Conservation (phyloP, 2,888 invertebrate genomes). For the Cerceris ruficornis region DNA sequence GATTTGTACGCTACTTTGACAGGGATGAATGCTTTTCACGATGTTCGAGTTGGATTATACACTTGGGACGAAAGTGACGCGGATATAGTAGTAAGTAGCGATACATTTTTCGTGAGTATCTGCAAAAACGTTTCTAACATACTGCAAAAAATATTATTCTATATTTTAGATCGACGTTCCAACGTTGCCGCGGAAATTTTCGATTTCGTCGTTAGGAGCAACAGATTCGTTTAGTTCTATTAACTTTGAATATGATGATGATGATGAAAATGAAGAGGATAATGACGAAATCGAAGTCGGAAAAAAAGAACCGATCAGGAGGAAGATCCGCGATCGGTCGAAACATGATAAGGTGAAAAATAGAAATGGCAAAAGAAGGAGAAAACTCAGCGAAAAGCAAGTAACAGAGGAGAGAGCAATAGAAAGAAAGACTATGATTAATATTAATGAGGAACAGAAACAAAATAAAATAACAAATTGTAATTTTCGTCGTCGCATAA, state of each 20-base stretch:
- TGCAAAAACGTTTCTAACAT: no score
- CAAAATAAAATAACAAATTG: background rate
- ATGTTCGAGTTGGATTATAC: background rate
- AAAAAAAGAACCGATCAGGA: background rate
- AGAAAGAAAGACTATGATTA: no score
- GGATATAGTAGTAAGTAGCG: constrained; percentile 5
- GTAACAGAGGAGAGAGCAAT: no score
- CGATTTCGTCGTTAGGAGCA: no score
- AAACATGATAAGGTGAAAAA: background rate
- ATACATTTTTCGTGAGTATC: no score
- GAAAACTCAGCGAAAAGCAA: no score
- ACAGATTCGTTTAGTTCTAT: no score
- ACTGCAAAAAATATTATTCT: no score
- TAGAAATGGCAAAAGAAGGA: background rate
- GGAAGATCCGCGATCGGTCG: background rate
- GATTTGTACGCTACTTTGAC: constrained; percentile 55
- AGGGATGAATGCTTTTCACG: constrained; percentile 44
- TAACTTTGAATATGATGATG: background rate
- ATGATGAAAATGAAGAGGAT: background rate
- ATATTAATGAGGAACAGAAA: background rate
- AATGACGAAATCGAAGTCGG: background rate
- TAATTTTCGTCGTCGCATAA: no score
- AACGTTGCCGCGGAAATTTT: no score
- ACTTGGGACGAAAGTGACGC: background rate
- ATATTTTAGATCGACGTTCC: no score